Conservation (phyloP, 1,140 invertebrate genomes). For the Platorchestia sp. region DNA sequence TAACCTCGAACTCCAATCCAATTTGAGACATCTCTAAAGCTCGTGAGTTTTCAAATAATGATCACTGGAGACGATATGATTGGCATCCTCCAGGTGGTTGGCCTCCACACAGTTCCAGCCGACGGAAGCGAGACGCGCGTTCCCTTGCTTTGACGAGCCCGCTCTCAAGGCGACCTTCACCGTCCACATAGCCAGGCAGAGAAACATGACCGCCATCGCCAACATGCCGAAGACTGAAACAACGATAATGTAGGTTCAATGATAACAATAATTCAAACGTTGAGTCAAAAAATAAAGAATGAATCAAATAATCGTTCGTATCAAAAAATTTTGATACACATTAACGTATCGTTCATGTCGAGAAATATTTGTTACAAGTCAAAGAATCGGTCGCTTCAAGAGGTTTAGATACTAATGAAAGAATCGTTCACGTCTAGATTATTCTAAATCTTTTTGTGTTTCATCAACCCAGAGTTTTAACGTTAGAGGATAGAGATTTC, state of each 20-base stretch:
- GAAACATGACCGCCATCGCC: constrained; percentile 71
- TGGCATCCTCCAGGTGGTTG: constrained; percentile 75
- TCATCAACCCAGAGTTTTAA: too few relatives aligned
- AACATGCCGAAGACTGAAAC: constrained; percentile 70
- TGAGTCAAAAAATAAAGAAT: too few relatives aligned
- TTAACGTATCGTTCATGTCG: too few relatives aligned
- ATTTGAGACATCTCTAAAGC: background rate
- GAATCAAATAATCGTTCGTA: too few relatives aligned
- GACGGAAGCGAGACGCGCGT: constrained; percentile 83
- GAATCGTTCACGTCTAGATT: too few relatives aligned
- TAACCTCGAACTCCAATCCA: background rate
- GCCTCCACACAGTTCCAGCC: constrained; percentile 87
- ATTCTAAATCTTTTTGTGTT: too few relatives aligned
- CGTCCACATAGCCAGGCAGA: constrained; percentile 70
- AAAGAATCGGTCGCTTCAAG: too few relatives aligned
- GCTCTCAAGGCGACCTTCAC: constrained; percentile 83
- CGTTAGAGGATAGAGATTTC: too few relatives aligned
- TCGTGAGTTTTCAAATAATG: background rate
- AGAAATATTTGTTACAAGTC: too few relatives aligned
- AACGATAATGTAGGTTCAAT: background rate
- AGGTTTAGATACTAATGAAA: too few relatives aligned
- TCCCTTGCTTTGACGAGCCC: constrained; percentile 93
- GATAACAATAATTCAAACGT: too few relatives aligned
- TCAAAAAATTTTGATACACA: background rate
- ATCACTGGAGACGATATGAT: background rate